Evolutionary conservation across 2,888 invertebrate genomes (phyloP).

Genomic region (Hypomecis atomaria): DNA sequence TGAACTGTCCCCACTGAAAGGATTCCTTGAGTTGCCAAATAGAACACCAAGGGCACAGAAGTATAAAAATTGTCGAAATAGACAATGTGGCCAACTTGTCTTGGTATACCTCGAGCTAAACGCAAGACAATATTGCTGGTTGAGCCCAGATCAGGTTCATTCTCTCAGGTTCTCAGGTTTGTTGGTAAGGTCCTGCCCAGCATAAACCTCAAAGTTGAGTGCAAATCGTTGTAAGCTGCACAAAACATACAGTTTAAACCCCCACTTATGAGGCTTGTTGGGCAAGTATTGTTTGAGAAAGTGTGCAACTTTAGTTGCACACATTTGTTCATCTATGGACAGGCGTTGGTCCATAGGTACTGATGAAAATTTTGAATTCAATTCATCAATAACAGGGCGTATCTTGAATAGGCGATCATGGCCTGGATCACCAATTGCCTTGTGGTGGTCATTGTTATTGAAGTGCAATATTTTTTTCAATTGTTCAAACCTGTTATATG

Average conservation of each 20-base stretch:
- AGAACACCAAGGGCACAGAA: constrained; percentile 24
- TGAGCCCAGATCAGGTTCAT: constrained; percentile 35
- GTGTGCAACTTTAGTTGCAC: constrained; percentile 39
- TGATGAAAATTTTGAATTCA: constrained; percentile 34
- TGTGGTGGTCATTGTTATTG: constrained; percentile 46
- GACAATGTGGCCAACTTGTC: constrained; percentile 17
- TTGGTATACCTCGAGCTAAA: constrained; percentile 25
- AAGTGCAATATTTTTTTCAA: constrained; percentile 40
- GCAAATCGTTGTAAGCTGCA: constrained; percentile 34
- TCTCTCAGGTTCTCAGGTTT: constrained; percentile 11
- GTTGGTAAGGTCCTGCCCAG: constrained; percentile 28
- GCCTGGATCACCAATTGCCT: constrained; percentile 46
- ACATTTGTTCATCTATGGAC: constrained; percentile 42
- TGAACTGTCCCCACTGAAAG: constrained; percentile 24
- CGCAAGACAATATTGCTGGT: constrained; percentile 33
- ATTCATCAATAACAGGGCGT: constrained; percentile 33
- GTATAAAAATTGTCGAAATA: constrained; percentile 25
- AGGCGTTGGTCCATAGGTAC: constrained; percentile 39
- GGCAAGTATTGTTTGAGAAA: constrained; percentile 43
- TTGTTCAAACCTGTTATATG: constrained; percentile 48
- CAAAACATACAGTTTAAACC: constrained; percentile 37
- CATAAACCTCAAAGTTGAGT: constrained; percentile 35
- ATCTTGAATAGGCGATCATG: constrained; percentile 44
- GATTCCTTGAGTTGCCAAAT: constrained; percentile 27
- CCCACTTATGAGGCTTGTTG: constrained; percentile 42